Percentiles rank a stretch among this genome's conserved stretches.
phyloP scores from a whole-genome alignment of 1,140 invertebrate species.

The Cydia splendana region DNA sequence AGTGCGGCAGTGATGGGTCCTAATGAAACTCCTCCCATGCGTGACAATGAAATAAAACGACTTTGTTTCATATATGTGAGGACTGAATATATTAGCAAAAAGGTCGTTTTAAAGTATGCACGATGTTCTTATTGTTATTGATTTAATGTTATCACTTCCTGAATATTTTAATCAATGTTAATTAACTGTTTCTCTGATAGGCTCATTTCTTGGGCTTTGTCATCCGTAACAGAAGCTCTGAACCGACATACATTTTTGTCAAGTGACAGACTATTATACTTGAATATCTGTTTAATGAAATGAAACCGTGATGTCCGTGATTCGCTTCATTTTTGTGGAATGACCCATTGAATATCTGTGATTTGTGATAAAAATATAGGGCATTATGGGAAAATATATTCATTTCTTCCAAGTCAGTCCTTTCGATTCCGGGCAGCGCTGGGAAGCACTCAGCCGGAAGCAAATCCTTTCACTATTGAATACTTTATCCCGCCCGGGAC shows the following conservation, averaged over 20 bases:
- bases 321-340: too few relatives aligned
- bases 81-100: constrained; percentile 2
- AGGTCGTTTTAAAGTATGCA: not conserved
- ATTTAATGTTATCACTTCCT: not conserved
- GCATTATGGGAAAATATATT: not conserved
- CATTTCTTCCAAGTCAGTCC: not conserved
- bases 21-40: constrained; percentile 12
- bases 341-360: not conserved
- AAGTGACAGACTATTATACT: too few relatives aligned
- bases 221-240: too few relatives aligned
- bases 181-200: not conserved
- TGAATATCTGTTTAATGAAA: too few relatives aligned
- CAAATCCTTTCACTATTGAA: constrained; percentile 28
- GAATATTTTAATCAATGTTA: not conserved
- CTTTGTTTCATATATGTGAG: not conserved
- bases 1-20: not conserved
- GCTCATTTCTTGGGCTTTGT: too few relatives aligned
- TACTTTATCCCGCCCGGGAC: constrained; percentile 11
- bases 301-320: too few relatives aligned
- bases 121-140: not conserved
- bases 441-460: not conserved
- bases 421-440: not conserved
- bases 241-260: too few relatives aligned
- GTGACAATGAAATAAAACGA: constrained; percentile 19
- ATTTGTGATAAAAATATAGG: not conserved